Conservation (phyloP, 2,888 invertebrate genomes). For the Monopis laevigella region DNA sequence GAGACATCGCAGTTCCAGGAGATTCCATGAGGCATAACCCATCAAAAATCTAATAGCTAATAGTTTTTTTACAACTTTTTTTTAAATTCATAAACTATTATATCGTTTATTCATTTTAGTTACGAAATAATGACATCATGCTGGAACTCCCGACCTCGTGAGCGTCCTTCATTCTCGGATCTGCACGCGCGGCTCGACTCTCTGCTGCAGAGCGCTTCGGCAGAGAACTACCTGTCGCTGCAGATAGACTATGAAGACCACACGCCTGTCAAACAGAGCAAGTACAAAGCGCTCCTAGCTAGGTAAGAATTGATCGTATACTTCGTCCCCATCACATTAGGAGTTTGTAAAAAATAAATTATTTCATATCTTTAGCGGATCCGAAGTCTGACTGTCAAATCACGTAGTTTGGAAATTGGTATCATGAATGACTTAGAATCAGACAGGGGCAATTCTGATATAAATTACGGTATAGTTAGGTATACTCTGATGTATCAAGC, state of each 20-base stretch:
- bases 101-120: neutral
- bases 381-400: no score
- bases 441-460: no score
- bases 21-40: no score
- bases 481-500: no score
- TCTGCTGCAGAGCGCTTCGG: constrained; percentile 38
- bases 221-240: constrained; percentile 43
- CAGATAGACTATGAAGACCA: constrained; percentile 28
- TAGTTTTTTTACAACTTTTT: neutral
- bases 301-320: constrained; percentile 1
- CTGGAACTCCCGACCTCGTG: constrained; percentile 74
- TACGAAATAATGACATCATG: constrained; percentile 81
- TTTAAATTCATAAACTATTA: neutral
- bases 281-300: constrained; percentile 9
- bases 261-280: constrained; percentile 22
- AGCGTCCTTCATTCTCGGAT: constrained; percentile 76
- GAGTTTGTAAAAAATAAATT: neutral
- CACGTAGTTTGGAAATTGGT: no score
- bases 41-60: no score
- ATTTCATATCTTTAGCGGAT: neutral
- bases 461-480: no score
- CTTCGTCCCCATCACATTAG: neutral
- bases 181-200: constrained; percentile 53
- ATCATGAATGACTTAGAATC: no score
- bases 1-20: no score